A percentile compares a stretch with the other conserved stretches of the same genome.
Conservation (phyloP, 1,140 invertebrate genomes). For the Cyphomyrmex costatus region DNA sequence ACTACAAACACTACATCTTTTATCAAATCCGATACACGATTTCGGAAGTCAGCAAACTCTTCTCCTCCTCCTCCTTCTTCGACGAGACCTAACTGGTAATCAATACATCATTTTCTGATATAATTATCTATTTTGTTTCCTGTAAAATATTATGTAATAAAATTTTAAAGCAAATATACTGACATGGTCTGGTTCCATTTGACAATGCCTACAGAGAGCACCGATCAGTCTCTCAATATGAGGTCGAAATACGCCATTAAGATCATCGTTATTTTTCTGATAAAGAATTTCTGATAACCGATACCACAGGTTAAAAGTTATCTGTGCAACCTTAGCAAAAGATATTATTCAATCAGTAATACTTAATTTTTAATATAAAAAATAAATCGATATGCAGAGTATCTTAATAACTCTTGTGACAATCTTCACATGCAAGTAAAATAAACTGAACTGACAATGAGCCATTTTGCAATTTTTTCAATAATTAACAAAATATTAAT, state of each 20-base stretch:
- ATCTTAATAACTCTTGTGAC: no score
- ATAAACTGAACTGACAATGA: no score
- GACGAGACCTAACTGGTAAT: conserved; percentile 92
- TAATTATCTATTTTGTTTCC: not conserved
- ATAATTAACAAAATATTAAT: no score
- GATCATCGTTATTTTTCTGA: conserved; percentile 92
- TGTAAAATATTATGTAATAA: not conserved
- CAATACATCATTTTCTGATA: conserved; percentile 19
- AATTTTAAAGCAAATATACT: conserved; percentile 78
- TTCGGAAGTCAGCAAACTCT: conserved; percentile 93
- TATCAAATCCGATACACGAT: conserved; percentile 96
- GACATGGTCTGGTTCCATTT: conserved; percentile 96
- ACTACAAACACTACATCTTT: conserved; percentile 99
- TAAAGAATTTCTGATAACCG: conserved; percentile 97
- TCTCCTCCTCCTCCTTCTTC: conserved; percentile 89
- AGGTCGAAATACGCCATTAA: conserved; percentile 94
- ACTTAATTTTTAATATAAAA: conserved; percentile 26
- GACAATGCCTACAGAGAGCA: conserved; percentile 94
- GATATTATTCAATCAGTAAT: not conserved
- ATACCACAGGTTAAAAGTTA: conserved; percentile 99
- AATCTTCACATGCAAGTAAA: no score
- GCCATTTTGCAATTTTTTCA: no score
- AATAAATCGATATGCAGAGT: not conserved
- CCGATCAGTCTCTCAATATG: conserved; percentile 96
- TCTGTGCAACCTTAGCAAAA: conserved; percentile 94